Evolutionary conservation across 2,888 invertebrate species (phyloP), one percentile per base, ranked within the genome.

Genomic region (Heteromyza rotundicornis): DNA sequence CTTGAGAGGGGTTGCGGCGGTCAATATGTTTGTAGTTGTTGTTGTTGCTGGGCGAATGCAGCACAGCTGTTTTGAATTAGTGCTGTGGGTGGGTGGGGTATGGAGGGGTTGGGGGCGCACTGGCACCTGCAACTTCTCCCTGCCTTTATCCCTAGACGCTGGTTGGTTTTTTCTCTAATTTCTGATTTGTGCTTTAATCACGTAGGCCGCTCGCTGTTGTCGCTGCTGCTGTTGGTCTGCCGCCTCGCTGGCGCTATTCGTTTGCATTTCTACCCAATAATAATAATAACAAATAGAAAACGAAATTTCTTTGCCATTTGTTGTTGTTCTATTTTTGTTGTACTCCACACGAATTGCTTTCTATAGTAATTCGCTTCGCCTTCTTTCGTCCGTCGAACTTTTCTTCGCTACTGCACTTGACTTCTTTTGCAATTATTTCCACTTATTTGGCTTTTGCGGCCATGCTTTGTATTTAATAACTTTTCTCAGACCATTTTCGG

Each of bases 161-260:
- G 32, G 17, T 47, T 47, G 54, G 19, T 19, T 55, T 62, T 49
- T 57, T 47, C 47, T 17, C 57, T n/a, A n/a, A n/a, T n/a, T 36
- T 40, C 23, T 16, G 35, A 20, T 52, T 55, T 63, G 50, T 65
- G 67, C 67, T 72, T 71, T 68, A 74, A 77, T 76, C 73, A 77
- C 76, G 72, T 78, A 75, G 70, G 70, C 72, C 69, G 59, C 57
- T 57, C 47, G 54, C 24, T 62, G 58, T 27, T 44, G 16, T 23
- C 17, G 51, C 36, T 27, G 27, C 19, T 56, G 49, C 49, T 54
- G 47, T 32, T 49, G 54, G 32, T 59, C 19, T 56, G 20, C 35
- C 24, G 19, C 17, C 40, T 52, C 32, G 51, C 17, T 23, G 62
- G 16, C 49, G 51, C 40, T 57, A 20, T 53, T 23, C 27, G 19